phyloP scores from a whole-genome alignment of 1,140 invertebrate genomes.

The Drosophila tropicalis region DNA sequence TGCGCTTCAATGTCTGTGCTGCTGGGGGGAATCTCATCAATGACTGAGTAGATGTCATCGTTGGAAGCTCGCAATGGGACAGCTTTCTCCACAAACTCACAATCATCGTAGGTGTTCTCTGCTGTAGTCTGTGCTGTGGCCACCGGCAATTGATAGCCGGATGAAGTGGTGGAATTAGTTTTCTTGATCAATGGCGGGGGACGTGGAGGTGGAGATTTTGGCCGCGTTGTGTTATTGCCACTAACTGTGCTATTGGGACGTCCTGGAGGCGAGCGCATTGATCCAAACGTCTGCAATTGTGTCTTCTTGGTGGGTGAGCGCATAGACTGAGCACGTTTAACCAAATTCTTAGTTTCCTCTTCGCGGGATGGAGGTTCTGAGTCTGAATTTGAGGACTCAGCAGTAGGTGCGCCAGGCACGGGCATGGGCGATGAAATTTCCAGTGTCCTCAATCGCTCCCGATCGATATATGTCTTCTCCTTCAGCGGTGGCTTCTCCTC shows the following conservation, averaged over 20 bases:
- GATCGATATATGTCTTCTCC: slow-evolving; percentile 87
- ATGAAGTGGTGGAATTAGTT: slow-evolving; percentile 72
- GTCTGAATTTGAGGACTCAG: slow-evolving; percentile 79
- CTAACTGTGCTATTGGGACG: slow-evolving; percentile 86
- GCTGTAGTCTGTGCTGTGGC: slow-evolving; percentile 82
- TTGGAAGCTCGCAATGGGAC: slow-evolving; percentile 76
- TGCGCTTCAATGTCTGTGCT: slow-evolving; percentile 77
- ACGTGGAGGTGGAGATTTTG: slow-evolving; percentile 87
- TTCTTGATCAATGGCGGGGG: slow-evolving; percentile 83
- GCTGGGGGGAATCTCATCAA: slow-evolving; percentile 87
- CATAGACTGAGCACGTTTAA: slow-evolving; percentile 91
- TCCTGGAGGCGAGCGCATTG: slow-evolving; percentile 88
- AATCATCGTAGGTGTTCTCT: slow-evolving; percentile 89
- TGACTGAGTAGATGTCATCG: slow-evolving; percentile 94
- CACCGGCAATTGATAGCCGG: slow-evolving; percentile 82
- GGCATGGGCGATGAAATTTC: slow-evolving; percentile 92
- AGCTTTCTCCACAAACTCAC: slow-evolving; percentile 86
- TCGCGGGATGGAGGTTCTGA: slow-evolving; percentile 74
- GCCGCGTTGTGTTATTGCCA: slow-evolving; percentile 84
- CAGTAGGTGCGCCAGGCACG: slow-evolving; percentile 43
- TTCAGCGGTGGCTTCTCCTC: slow-evolving; percentile 86
- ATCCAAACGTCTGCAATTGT: slow-evolving; percentile 90
- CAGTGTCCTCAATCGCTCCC: slow-evolving; percentile 88
- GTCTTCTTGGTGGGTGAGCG: slow-evolving; percentile 84
- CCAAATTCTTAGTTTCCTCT: slow-evolving; percentile 77